Evolutionary conservation across 2,113 vertebrate species (phyloP).

Genomic region (Isurus oxyrinchus): DNA sequence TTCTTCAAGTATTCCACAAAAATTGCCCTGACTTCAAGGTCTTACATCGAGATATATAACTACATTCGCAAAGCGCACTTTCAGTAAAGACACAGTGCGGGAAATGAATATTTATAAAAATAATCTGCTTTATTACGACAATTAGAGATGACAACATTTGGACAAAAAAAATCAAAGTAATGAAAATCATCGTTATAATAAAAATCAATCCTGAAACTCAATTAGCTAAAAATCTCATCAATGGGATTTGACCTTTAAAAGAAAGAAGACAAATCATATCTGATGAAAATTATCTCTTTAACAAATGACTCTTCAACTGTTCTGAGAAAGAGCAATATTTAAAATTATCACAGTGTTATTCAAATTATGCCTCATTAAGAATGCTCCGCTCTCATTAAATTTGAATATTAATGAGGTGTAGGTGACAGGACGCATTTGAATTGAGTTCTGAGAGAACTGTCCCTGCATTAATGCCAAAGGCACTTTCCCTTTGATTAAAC

Average conservation of each 20-base stretch:
- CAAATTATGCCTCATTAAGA: conserved; percentile 28
- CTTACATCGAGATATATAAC: neutral
- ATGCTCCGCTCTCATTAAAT: conserved; percentile 20
- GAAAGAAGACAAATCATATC: neutral
- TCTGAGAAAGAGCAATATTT: conserved; percentile 31
- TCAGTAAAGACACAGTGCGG: too few relatives aligned
- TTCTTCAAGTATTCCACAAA: neutral
- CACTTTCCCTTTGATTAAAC: neutral
- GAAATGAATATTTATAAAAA: conserved; percentile 22
- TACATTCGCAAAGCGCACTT: neutral
- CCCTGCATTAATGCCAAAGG: neutral
- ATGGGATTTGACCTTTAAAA: conserved; percentile 26
- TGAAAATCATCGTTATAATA: conserved; percentile 8
- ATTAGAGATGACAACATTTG: conserved; percentile 29
- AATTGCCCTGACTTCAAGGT: neutral
- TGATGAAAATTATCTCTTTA: conserved; percentile 31
- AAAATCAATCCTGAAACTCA: conserved; percentile 8
- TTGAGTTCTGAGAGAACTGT: neutral
- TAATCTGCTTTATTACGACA: conserved; percentile 5
- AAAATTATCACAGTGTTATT: conserved; percentile 30
- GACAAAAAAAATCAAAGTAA: neutral
- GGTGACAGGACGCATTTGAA: neutral
- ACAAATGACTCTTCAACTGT: conserved; percentile 33
- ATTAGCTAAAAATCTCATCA: conserved; percentile 32
- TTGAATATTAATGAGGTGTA: conserved; percentile 18